phyloP scores from a whole-genome alignment of 2,113 vertebrate genomes.

The Triplophysa dalaica region DNA sequence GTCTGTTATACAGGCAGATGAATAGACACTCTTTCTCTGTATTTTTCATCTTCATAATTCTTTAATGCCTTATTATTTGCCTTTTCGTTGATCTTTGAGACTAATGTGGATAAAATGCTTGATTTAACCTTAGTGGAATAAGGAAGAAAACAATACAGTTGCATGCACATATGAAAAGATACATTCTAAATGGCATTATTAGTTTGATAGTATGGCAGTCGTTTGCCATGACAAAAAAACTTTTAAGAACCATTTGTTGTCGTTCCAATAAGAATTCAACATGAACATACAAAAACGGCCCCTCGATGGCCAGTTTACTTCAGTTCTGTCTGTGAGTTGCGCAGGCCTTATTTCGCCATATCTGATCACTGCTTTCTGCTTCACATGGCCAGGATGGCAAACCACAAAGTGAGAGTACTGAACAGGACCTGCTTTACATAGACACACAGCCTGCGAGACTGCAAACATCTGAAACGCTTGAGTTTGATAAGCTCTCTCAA shows the following conservation, averaged over 20 bases:
- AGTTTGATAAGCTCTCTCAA: conserved; percentile 63
- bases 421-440: neutral
- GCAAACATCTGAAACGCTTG: neutral
- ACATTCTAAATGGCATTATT: neutral
- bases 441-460: conserved; percentile 2
- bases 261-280: conserved; percentile 22
- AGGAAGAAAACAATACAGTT: conserved; percentile 9
- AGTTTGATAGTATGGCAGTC: conserved; percentile 1
- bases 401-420: neutral
- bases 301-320: neutral
- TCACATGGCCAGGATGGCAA: neutral
- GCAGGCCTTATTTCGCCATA: neutral
- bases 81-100: neutral
- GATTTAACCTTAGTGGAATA: neutral
- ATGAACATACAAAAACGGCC: conserved; percentile 34
- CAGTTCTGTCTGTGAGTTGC: neutral
- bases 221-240: neutral
- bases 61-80: neutral
- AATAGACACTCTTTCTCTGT: neutral
- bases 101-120: neutral
- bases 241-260: neutral
- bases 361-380: neutral
- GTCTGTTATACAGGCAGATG: neutral
- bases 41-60: neutral
- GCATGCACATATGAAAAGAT: conserved; percentile 64